Percentiles rank a stretch among this genome's conserved stretches.
phyloP scores from a whole-genome alignment of 2,888 invertebrate species.

The Heliconius charithonia region DNA sequence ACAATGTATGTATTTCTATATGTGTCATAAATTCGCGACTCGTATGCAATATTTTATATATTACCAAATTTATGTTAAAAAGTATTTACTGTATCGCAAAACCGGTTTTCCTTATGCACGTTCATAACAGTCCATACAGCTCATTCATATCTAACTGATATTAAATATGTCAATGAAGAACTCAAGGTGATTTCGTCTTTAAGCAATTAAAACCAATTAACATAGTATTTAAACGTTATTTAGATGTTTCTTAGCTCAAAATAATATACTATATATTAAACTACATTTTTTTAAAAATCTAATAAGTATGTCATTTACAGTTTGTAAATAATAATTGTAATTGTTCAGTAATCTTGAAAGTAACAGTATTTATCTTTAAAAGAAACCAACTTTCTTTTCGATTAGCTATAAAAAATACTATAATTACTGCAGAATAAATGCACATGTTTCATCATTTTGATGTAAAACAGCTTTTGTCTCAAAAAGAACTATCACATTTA shows the following conservation, averaged over 20 bases:
- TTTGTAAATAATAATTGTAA: background rate
- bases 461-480: background rate
- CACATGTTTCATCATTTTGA: background rate
- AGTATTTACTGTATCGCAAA: background rate
- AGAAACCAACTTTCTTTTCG: background rate
- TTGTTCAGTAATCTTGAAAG: background rate
- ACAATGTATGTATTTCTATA: background rate
- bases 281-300: background rate
- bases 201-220: constrained; percentile 10
- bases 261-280: background rate
- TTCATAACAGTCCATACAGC: background rate
- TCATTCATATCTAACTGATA: background rate
- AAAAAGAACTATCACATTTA: too few species aligned
- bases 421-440: background rate
- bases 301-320: background rate
- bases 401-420: background rate
- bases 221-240: background rate
- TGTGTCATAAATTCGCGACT: constrained; percentile 6
- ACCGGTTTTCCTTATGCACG: constrained; percentile 22
- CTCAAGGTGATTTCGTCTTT: constrained; percentile 18
- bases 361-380: background rate
- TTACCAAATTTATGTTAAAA: background rate
- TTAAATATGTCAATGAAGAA: background rate
- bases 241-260: background rate
- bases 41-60: background rate